Base-by-base conservation (phyloP, 2,797 vertebrate genomes). In the Poeciliopsis gracilis region DNA sequence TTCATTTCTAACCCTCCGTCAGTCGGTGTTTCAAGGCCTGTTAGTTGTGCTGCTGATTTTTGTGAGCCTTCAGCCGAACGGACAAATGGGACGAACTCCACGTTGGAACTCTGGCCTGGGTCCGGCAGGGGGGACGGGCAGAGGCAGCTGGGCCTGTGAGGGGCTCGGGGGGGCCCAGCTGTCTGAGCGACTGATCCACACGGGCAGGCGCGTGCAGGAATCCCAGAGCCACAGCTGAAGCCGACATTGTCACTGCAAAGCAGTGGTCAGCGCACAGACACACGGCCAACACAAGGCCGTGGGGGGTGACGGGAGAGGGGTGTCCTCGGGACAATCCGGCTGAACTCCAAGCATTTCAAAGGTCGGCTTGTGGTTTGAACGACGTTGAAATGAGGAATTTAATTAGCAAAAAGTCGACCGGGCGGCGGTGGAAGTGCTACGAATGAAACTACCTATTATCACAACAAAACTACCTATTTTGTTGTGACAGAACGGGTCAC, bases 181-280 rank as follows among this genome's bases (percentile, higher is more conserved):
- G 95, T 94, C 93, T 55, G 73, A 51, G 61, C 1, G 79, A 51
- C 91, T 94, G 92, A 95, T 93, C 92, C 84, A 75, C 87, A 88
- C 89, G 86, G 91, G 92, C 95, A 95, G 94, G 90, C 95, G 90
- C 93, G 92, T 94, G 94, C 92, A 90, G 91, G 94, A 95, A 94
- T 95, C 94, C 90, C 83, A 88, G 80, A 87, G 86, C 83, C 92
- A 91, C 93, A 95, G 94, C 94, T 95, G 93, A 96, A 88, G 79
- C 79, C 66, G 84, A 87, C 84, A 83, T 79, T 88, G 75, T 87
- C 84, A 84, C 84, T 83, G 86, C 87, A 84, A 77, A 55, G 67
- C 30, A 0, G 36, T n/a, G 61, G 78, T 77, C 80, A 72, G 79
- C 86, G 82, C 45, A 28, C 41, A 67, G 28, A 38, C 70, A 20